These are phyloP conservation scores for Ophioderma brevispina DNA, from an alignment of 35 echinoderm and acorn worm species.

Conservation along the genomic window DNA sequence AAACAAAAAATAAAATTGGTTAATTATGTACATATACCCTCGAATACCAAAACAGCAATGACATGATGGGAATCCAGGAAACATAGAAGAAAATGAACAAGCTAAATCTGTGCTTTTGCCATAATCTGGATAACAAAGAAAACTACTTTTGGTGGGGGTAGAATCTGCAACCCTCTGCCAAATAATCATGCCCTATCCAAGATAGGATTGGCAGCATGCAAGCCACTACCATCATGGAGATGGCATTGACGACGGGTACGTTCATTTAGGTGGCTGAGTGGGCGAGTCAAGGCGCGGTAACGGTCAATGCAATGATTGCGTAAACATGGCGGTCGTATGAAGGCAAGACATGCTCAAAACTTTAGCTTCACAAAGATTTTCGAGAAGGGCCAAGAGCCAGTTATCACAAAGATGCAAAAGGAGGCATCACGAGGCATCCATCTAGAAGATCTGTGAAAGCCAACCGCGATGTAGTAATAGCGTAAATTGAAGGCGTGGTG, in stretches of 20 bases:
- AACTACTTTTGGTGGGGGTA: not conserved
- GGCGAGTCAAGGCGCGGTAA: conserved; percentile 26
- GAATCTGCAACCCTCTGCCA: not conserved
- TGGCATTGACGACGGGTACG: not conserved
- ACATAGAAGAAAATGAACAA: not conserved
- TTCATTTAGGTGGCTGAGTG: conserved; percentile 23
- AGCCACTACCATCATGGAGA: conserved; percentile 6
- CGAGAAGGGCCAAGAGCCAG: conserved; percentile 41
- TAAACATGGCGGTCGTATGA: conserved; percentile 5
- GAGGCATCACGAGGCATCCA: conserved; percentile 7
- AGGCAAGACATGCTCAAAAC: conserved; percentile 23
- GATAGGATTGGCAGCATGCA: conserved; percentile 1
- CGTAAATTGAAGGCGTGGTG: conserved; percentile 51
- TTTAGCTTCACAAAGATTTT: conserved; percentile 1
- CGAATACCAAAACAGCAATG: not conserved
- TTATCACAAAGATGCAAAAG: not conserved
- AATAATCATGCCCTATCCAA: conserved; percentile 1
- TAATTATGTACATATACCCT: not conserved
- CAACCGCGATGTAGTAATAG: conserved; percentile 49
- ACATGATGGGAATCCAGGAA: not conserved
- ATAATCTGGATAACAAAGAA: not conserved
- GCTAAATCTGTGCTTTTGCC: not conserved
- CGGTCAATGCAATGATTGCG: conserved; percentile 48
- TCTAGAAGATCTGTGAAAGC: conserved; percentile 42
- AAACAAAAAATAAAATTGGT: no score